Conservation (phyloP, 2,797 vertebrate species). For the Calcarius lapponicus region DNA sequence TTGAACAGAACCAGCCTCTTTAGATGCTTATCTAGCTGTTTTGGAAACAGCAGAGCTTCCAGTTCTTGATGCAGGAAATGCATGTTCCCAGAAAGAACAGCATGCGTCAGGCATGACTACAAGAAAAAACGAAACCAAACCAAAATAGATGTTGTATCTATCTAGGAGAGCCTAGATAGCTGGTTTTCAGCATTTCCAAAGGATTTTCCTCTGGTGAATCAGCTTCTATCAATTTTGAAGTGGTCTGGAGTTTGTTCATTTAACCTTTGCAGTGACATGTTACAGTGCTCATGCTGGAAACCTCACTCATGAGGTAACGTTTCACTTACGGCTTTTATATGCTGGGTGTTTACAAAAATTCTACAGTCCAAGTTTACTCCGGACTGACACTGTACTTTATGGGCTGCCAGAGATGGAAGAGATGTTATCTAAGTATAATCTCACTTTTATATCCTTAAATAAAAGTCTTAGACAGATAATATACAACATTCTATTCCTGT, state of each 20-base stretch:
- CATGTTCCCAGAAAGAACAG: background rate
- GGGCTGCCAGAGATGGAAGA: background rate
- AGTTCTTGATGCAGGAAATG: background rate
- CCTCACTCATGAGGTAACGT: background rate
- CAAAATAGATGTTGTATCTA: background rate
- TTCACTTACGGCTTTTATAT: background rate
- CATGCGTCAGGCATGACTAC: fast-evolving
- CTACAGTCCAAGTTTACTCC: background rate
- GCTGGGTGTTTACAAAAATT: background rate
- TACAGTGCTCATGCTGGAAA: background rate
- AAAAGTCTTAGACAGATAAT: background rate
- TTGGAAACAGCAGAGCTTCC: background rate
- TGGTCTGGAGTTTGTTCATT: background rate
- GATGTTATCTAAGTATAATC: background rate
- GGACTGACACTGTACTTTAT: background rate
- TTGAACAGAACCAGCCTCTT: background rate
- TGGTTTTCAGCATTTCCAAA: background rate
- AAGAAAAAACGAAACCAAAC: background rate
- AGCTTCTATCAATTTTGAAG: background rate
- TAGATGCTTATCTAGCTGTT: background rate
- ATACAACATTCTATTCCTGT: background rate
- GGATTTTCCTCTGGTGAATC: background rate
- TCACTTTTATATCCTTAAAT: background rate
- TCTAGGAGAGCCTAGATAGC: background rate
- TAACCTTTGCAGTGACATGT: background rate